These are phyloP conservation scores for Musca vetustissima DNA, from an alignment of 1,140 invertebrate genomes.

Conservation along the genomic window DNA sequence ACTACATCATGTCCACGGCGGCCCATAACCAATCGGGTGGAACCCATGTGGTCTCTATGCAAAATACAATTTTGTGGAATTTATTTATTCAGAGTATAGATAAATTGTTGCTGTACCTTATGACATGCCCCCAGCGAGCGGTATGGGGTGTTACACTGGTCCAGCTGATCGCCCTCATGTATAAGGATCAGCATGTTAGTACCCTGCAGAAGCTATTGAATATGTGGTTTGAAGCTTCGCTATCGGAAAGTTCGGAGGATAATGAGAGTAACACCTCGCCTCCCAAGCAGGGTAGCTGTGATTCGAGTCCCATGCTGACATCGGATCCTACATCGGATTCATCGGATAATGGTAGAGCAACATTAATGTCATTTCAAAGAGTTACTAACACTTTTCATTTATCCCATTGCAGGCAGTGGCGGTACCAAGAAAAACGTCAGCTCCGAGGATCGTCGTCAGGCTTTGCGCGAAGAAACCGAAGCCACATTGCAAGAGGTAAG, in stretches of 20 bases:
- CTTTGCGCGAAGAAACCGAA: slow-evolving; percentile 40
- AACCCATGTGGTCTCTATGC: slow-evolving; percentile 54
- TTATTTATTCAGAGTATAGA: slow-evolving; percentile 75
- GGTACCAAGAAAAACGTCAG: slow-evolving; percentile 54
- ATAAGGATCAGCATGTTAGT: slow-evolving; percentile 74
- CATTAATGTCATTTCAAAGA: too few species aligned
- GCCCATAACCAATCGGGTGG: slow-evolving; percentile 40
- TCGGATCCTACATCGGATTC: slow-evolving; percentile 72
- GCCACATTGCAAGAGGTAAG: slow-evolving; percentile 50
- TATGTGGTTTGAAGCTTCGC: slow-evolving; percentile 68
- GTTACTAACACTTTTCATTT: too few species aligned
- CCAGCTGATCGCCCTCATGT: slow-evolving; percentile 72
- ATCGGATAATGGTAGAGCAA: slow-evolving; percentile 64
- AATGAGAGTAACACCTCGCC: slow-evolving; percentile 77
- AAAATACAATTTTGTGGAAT: slow-evolving; percentile 77
- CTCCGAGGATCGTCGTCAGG: slow-evolving; percentile 47
- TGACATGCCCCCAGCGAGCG: slow-evolving; percentile 65
- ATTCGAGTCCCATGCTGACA: slow-evolving; percentile 68
- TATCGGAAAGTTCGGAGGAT: slow-evolving; percentile 74
- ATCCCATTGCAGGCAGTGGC: slow-evolving; percentile 33
- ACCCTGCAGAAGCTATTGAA: slow-evolving; percentile 71
- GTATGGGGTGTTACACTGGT: slow-evolving; percentile 73
- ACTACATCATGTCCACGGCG: slow-evolving; percentile 41
- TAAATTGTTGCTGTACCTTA: slow-evolving; percentile 68
- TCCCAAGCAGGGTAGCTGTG: slow-evolving; percentile 64